These are phyloP conservation scores for Rhynchomys soricoides DNA, from an alignment of 2,113 vertebrate genomes.

Conservation along the genomic window DNA sequence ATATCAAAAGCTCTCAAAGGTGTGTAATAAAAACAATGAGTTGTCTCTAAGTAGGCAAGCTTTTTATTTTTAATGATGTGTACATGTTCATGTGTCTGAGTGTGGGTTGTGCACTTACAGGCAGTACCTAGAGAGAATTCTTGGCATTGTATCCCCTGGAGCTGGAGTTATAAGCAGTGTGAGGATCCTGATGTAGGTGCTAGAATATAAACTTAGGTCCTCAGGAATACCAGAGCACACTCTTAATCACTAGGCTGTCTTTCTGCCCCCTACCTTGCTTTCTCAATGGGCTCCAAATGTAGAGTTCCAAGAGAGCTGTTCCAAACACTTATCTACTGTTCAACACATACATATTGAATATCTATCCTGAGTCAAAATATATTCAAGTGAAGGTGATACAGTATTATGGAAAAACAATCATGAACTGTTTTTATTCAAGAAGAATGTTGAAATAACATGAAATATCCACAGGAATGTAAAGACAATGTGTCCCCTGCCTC, in stretches of 20 bases:
- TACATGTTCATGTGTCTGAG: not conserved
- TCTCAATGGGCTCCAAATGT: not conserved
- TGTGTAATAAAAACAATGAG: not conserved
- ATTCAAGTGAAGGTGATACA: not conserved
- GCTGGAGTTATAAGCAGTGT: not conserved
- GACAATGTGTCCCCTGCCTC: not conserved
- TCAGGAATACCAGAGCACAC: not conserved
- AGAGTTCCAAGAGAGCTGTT: not conserved
- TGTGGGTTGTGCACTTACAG: not conserved
- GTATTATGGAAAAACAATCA: not conserved
- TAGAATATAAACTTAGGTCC: not conserved
- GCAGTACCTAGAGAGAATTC: not conserved
- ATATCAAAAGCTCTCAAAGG: not conserved
- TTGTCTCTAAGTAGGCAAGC: not conserved
- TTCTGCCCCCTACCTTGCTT: not conserved
- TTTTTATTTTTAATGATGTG: not conserved
- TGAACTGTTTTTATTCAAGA: not conserved
- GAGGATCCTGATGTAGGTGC: not conserved
- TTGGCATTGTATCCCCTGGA: not conserved
- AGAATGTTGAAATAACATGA: not conserved
- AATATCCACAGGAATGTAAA: not conserved
- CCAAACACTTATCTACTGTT: constrained; percentile 17
- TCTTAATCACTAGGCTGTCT: not conserved
- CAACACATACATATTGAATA: constrained; percentile 7
- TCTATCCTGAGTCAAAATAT: not conserved